Evolutionary conservation across 2,797 vertebrate genomes (phyloP).

Genomic region (Falco cherrug): DNA sequence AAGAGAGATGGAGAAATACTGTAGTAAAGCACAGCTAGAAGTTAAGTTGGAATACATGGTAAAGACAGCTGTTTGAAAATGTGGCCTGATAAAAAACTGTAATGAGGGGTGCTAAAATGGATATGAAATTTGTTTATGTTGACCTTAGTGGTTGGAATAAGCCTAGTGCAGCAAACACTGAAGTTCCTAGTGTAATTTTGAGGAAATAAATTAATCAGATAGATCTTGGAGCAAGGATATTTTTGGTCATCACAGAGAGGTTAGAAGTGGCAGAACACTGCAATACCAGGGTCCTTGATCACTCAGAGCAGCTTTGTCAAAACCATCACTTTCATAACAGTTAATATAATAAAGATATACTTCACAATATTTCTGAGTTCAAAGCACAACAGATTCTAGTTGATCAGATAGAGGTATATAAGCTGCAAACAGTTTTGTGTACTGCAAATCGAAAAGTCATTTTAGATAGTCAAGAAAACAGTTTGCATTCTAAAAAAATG

Average conservation of each 20-base stretch:
- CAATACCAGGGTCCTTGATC: background rate
- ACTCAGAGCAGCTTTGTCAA: background rate
- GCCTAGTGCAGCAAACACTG: background rate
- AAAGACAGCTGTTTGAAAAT: constrained; percentile 20
- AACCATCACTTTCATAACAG: background rate
- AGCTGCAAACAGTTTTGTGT: background rate
- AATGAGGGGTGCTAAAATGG: background rate
- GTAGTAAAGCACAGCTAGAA: constrained; percentile 25
- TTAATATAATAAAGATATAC: background rate
- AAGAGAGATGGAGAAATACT: background rate
- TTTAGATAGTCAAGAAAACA: background rate
- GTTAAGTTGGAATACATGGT: background rate
- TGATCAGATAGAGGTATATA: background rate
- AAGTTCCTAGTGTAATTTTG: background rate
- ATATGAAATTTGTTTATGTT: background rate
- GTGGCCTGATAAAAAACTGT: constrained; percentile 5
- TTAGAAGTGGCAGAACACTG: background rate
- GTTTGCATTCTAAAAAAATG: background rate
- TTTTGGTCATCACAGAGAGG: background rate
- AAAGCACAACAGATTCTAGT: background rate
- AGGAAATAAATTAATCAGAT: background rate
- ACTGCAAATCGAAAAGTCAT: background rate
- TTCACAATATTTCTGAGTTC: background rate
- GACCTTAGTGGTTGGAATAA: background rate
- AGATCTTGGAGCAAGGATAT: background rate